Evolutionary conservation across 2,888 invertebrate species (phyloP).

Genomic region (Pterostichus madidus): DNA sequence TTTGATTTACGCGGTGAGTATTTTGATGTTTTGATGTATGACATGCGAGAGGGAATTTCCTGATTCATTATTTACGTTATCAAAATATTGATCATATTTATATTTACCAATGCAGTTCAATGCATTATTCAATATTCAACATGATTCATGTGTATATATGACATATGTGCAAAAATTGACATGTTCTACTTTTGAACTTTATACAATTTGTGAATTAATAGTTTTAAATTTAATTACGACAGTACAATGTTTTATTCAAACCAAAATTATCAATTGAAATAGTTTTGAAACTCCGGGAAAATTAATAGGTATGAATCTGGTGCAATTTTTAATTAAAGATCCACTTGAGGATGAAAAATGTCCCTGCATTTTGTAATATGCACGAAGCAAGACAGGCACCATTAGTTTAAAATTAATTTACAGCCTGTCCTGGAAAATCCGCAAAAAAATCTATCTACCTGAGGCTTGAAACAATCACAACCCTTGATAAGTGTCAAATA

Average conservation of each 20-base stretch:
- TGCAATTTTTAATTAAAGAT: constrained; percentile 52
- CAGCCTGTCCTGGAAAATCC: not conserved
- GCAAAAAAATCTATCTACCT: constrained; percentile 20
- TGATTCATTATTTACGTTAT: constrained; percentile 34
- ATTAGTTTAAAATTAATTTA: constrained; percentile 50
- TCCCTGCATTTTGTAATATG: constrained; percentile 40
- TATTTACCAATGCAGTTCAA: constrained; percentile 13
- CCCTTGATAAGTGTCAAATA: constrained; percentile 28
- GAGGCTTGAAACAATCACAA: constrained; percentile 29
- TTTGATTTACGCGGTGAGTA: constrained; percentile 11
- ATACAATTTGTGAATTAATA: constrained; percentile 16
- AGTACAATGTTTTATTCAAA: not conserved
- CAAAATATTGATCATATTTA: constrained; percentile 45
- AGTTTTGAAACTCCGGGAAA: not conserved
- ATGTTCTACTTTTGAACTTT: not conserved
- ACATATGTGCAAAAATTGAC: constrained; percentile 9
- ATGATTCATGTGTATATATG: too few relatives aligned
- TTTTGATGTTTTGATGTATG: constrained; percentile 9
- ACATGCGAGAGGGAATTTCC: not conserved
- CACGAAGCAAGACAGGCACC: constrained; percentile 29
- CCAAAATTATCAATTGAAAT: not conserved
- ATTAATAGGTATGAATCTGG: constrained; percentile 27
- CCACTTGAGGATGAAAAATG: constrained; percentile 35
- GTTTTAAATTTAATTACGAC: constrained; percentile 5
- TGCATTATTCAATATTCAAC: constrained; percentile 4